These are phyloP conservation scores for Protosalanx chinensis DNA, from an alignment of 2,797 vertebrate species.

Conservation along the genomic window DNA sequence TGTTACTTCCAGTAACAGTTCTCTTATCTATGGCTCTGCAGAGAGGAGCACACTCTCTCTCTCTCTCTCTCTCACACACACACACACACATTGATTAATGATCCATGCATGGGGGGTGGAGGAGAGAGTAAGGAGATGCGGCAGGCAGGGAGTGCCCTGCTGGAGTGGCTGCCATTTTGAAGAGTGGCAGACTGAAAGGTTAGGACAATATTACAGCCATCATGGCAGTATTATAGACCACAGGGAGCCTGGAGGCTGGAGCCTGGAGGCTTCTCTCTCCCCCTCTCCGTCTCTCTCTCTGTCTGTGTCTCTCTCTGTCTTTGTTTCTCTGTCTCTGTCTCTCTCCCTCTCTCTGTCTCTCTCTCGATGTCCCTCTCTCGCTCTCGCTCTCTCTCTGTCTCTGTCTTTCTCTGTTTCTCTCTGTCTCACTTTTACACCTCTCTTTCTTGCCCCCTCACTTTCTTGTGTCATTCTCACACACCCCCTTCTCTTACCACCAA, in stretches of 20 bases:
- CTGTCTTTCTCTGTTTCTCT: neutral
- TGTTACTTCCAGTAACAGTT: slow-evolving; percentile 30
- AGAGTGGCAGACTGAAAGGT: slow-evolving; percentile 15
- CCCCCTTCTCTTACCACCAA: neutral
- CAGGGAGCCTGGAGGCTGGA: neutral
- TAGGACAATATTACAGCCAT: slow-evolving; percentile 3
- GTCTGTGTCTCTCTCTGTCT: neutral
- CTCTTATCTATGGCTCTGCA: neutral
- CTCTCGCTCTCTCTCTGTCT: slow-evolving; percentile 1
- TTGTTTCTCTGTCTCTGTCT: neutral
- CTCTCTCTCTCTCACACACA: neutral
- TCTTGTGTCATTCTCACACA: too few relatives aligned
- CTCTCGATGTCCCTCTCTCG: neutral
- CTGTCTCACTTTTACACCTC: neutral
- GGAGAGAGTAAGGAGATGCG: neutral
- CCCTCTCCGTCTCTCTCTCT: slow-evolving; percentile 9
- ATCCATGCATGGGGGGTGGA: neutral
- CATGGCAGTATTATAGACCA: neutral
- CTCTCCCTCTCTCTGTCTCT: neutral
- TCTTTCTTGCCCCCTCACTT: neutral
- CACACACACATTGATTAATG: neutral
- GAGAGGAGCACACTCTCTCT: slow-evolving; percentile 16
- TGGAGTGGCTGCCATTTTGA: slow-evolving; percentile 38
- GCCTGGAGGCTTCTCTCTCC: slow-evolving; percentile 2
- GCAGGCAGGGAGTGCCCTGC: slow-evolving; percentile 32